Conservation (phyloP, 2,797 vertebrate genomes). For the Enteromius unitaeniatus region DNA sequence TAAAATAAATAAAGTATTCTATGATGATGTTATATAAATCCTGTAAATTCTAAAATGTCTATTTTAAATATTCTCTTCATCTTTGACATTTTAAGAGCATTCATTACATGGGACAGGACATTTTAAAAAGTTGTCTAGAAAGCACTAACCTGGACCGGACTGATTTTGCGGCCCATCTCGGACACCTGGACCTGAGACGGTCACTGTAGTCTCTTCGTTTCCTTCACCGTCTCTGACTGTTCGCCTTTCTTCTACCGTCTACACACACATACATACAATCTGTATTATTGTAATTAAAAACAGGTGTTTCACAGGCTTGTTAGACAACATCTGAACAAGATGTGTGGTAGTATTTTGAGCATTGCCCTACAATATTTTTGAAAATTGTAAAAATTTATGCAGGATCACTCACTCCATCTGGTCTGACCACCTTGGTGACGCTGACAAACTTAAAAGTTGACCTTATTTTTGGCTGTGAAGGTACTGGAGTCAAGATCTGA, state of each 20-base stretch:
- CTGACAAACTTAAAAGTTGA: conserved; percentile 87
- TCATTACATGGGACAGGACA: neutral
- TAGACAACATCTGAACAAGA: neutral
- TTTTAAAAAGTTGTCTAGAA: neutral
- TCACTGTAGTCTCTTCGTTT: conserved; percentile 84
- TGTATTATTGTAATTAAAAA: neutral
- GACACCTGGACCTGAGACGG: conserved; percentile 63
- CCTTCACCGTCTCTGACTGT: conserved; percentile 87
- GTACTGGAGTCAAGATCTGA: conserved; percentile 79
- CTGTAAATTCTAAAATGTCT: neutral
- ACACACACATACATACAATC: conserved; percentile 33
- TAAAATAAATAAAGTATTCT: too few relatives aligned
- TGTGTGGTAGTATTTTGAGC: neutral
- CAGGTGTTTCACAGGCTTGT: neutral
- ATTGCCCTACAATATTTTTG: neutral
- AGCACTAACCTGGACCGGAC: conserved; percentile 62
- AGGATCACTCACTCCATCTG: conserved; percentile 83
- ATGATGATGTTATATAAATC: neutral
- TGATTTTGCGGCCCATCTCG: conserved; percentile 63
- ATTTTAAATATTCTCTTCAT: neutral
- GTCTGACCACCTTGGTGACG: conserved; percentile 85
- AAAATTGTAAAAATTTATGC: neutral
- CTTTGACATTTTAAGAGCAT: neutral
- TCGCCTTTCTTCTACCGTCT: conserved; percentile 87
- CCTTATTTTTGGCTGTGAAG: conserved; percentile 71